Evolutionary conservation across 2,113 vertebrate species (phyloP), one percentile per base, ranked within the genome.

Genomic region (Nestor notabilis): DNA sequence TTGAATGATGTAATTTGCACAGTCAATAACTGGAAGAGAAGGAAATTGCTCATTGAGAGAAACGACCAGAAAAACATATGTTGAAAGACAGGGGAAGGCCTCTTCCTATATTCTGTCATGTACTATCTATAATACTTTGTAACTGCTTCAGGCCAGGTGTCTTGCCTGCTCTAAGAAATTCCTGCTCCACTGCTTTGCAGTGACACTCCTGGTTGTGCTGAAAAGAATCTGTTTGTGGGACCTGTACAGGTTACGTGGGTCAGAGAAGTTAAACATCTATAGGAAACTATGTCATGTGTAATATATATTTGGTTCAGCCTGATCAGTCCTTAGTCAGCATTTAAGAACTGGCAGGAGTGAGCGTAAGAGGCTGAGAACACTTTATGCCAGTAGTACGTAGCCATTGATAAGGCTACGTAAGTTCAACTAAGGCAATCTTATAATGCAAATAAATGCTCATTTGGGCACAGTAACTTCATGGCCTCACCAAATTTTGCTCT

Each of bases 231-330:
- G 11, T n/a, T 19, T 56, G 17, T 50, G 35, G 52, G 10, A 79
- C 23, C 25, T 29, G 9, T 33, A 9, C 41, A 27, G 1, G 0
- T 79, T 52, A 29, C 10, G 2, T 7, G 3, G n/a, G 13, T 52
- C 44, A 47, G 47, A 56, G 10, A 33, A 55, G 49, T 66, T 58
- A 72, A 41, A 65, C 27, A 52, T 77, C 21, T 8, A 12, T 35
- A 29, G 29, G 8, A 47, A 64, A 13, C 24, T 41, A 5, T 24
- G 20, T 49, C 3, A 13, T 43, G 35, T 43, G 60, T 41, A 60
- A 18, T 35, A 24, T 29, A 2, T 3, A 17, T 66, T 49, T 78
- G 24, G 0, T n/a, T 69, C 52, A 63, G 39, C 7, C 37, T 60
- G 13, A 29, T 69, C n/a, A 74, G 31, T 43, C 31, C 19, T 72